Percentiles rank a stretch among this genome's conserved stretches.
These are phyloP conservation scores for Palythoa caribaeorum DNA, from an alignment of 92 coral and sea anemone species.

Conservation along the genomic window DNA sequence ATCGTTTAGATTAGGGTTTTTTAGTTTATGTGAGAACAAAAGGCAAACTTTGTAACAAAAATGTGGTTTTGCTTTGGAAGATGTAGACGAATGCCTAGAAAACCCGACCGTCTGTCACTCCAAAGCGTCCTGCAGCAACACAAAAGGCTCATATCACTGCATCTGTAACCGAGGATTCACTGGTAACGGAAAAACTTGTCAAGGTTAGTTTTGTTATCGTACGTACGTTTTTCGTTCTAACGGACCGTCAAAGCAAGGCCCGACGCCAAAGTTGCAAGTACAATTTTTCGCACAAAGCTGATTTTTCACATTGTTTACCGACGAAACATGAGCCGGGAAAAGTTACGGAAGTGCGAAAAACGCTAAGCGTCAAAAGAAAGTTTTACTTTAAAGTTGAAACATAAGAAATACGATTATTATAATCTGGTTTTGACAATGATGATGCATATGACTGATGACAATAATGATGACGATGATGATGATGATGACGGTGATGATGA, in stretches of 20 bases:
- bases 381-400: too few relatives aligned
- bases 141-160: constrained; percentile 59
- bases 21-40: too few relatives aligned
- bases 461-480: too few relatives aligned
- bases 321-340: too few relatives aligned
- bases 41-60: background rate
- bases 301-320: background rate
- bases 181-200: constrained; percentile 51
- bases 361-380: too few relatives aligned
- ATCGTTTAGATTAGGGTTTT: too few relatives aligned
- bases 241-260: background rate
- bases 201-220: constrained; percentile 41
- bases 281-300: too few relatives aligned
- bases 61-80: constrained; percentile 26
- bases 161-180: constrained; percentile 54
- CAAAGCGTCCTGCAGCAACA: constrained; percentile 47
- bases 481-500: background rate
- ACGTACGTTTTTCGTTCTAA: too few relatives aligned
- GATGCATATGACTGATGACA: background rate
- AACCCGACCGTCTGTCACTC: constrained; percentile 33
- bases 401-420: too few relatives aligned
- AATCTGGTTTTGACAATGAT: too few relatives aligned
- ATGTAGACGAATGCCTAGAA: constrained; percentile 62
- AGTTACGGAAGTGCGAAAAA: too few relatives aligned
- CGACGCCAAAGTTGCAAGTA: too few relatives aligned